Base-by-base conservation (phyloP, 1,140 invertebrate genomes). In the Heliconius nattereri region DNA sequence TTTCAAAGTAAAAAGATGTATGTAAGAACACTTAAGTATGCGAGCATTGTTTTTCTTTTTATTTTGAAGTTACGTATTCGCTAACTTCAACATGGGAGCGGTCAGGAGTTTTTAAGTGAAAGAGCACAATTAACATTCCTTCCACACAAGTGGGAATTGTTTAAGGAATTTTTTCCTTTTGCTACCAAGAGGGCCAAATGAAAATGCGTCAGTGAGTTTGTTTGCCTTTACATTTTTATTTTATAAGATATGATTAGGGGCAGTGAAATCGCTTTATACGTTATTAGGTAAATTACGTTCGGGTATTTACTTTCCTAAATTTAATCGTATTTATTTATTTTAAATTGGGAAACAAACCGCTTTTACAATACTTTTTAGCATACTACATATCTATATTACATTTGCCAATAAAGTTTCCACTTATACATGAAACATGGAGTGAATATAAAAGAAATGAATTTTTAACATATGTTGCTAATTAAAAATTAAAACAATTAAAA, bases 91-190 rank as follows among this genome's bases (percentile, higher is more conserved):
- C 80, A 78, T 78, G 71, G 76, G 72, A 78, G 73, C 78, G 73
- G 75, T 73, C 78, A 81, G 78, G 80, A 80, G 70, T 84, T 84
- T 84, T 78, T 79, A 84, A 84, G 78, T 76, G 81, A 84, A 82
- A 82, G 78, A 84, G 78, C 78, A 84, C 83, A 84, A 84, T 84
- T 84, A 84, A 84, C 83, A 84, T 84, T 84, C 83, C 81, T 82
- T 84, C 83, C 75, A 78, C 80, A 81, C 78, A 80, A 82, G 83
- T 82, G 81, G 81, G 82, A 80, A 82, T 76, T 84, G 83, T 84
- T 84, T 84, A 75, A 66, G 75, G 79, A 84, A 26, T 82, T 80
- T 82, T 45, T 82, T 84, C 78, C 78, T 82, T 84, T 73, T 78
- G 70, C 66, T 45, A 81, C 73, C 75, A 75, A 76, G 70, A 70